Conservation (phyloP, 2,888 invertebrate genomes). For the Carpatolechia fugitivella region DNA sequence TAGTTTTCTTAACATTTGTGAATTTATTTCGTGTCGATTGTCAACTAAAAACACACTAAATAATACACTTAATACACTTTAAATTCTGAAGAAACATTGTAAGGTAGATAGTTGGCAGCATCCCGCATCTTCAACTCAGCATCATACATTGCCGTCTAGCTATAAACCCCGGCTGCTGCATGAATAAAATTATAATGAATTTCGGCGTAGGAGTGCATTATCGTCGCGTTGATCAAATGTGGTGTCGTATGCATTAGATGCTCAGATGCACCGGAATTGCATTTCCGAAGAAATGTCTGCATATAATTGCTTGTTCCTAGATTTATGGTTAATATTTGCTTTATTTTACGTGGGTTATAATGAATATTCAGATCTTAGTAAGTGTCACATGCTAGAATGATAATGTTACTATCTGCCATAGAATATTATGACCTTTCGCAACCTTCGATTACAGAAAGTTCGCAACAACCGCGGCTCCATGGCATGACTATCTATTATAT, state of each 20-base stretch:
- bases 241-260: conserved; percentile 50
- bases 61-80: no score
- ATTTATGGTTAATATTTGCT: conserved; percentile 5
- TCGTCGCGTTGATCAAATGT: conserved; percentile 53
- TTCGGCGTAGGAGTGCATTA: conserved; percentile 49
- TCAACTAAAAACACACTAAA: no score
- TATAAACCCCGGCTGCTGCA: conserved; percentile 50
- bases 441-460: no score
- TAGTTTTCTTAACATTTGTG: no score
- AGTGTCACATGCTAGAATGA: no score
- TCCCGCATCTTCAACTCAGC: background rate
- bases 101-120: no score
- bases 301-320: conserved; percentile 16
- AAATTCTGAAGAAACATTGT: no score
- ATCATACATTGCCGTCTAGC: conserved; percentile 1
- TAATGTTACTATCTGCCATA: no score
- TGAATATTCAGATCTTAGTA: background rate
- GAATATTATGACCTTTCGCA: no score
- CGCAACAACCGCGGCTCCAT: no score
- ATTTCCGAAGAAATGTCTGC: conserved; percentile 18
- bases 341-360: background rate
- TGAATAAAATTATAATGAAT: conserved; percentile 74
- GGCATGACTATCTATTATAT: no score
- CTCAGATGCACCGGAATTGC: conserved; percentile 26
- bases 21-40: no score